Conservation (phyloP, 2,797 vertebrate genomes). For the Staurois parvus region DNA sequence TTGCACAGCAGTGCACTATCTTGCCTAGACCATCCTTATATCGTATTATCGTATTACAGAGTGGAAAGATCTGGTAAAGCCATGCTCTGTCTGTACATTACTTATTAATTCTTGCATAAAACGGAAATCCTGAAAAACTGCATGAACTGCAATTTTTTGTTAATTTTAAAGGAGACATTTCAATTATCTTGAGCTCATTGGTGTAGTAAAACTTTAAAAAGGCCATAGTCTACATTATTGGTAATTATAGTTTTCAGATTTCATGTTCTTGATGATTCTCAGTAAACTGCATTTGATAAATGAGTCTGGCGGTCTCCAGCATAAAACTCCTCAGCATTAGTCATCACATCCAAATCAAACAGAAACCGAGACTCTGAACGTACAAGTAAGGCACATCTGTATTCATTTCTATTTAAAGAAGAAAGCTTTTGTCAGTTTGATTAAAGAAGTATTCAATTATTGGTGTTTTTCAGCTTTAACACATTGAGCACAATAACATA, state of each 20-base stretch:
- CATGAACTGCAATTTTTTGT: constrained; percentile 31
- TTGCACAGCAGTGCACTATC: not conserved
- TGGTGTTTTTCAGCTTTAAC: too few species aligned
- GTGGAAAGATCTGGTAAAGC: constrained; percentile 29
- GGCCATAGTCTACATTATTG: constrained; percentile 50
- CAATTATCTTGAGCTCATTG: constrained; percentile 46
- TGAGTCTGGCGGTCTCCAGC: constrained; percentile 45
- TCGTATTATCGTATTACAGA: not conserved
- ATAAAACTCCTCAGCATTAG: constrained; percentile 49
- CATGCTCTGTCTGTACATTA: not conserved
- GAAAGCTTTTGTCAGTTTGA: not conserved
- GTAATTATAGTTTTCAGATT: constrained; percentile 62
- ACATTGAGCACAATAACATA: too few species aligned
- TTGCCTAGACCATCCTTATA: not conserved
- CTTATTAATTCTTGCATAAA: constrained; percentile 41
- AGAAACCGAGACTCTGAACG: constrained; percentile 38
- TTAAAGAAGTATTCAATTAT: too few species aligned
- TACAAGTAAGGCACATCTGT: not conserved
- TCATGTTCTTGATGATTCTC: constrained; percentile 50
- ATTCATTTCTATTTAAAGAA: constrained; percentile 11
- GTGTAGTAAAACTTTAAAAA: constrained; percentile 37
- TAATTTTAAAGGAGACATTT: constrained; percentile 52
- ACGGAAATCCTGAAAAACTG: constrained; percentile 50
- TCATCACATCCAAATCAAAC: constrained; percentile 56
- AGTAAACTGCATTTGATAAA: constrained; percentile 50